Evolutionary conservation across 2,113 vertebrate genomes (phyloP).

Genomic region (Dolichotis patagonum): DNA sequence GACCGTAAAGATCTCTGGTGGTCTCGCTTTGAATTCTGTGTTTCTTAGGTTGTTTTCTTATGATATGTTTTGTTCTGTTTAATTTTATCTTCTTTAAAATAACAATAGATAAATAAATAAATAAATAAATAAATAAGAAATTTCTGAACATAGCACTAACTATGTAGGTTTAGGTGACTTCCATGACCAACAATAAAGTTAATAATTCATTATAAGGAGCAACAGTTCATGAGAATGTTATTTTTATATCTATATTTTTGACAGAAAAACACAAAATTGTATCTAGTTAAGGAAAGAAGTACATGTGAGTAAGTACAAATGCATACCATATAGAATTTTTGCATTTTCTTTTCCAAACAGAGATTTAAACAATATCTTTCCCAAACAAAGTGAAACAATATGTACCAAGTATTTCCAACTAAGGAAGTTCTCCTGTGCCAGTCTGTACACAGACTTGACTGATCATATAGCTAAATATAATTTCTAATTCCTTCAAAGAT

Average conservation of each 20-base stretch:
- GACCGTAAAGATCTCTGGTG: too few species aligned
- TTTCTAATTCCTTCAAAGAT: not conserved
- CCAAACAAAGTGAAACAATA: not conserved
- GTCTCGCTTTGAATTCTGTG: too few species aligned
- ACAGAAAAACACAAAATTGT: not conserved
- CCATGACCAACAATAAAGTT: not conserved
- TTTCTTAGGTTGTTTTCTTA: too few species aligned
- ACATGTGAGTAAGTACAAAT: accelerated
- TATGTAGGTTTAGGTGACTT: not conserved
- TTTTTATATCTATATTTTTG: not conserved
- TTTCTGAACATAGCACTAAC: conserved; percentile 7
- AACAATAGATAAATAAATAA: too few species aligned
- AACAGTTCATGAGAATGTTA: not conserved
- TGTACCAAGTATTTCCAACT: not conserved
- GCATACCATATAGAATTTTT: not conserved
- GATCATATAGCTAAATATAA: not conserved
- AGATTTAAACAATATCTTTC: not conserved
- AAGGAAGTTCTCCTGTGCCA: not conserved
- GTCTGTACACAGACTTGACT: not conserved
- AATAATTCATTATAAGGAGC: not conserved
- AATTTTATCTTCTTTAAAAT: too few species aligned
- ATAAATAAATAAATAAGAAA: too few species aligned
- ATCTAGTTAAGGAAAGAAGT: not conserved
- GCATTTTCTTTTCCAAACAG: not conserved
- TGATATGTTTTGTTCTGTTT: too few species aligned